Evolutionary conservation across 2,113 vertebrate genomes (phyloP).

Genomic region (Syngnathoides biaculeatus): DNA sequence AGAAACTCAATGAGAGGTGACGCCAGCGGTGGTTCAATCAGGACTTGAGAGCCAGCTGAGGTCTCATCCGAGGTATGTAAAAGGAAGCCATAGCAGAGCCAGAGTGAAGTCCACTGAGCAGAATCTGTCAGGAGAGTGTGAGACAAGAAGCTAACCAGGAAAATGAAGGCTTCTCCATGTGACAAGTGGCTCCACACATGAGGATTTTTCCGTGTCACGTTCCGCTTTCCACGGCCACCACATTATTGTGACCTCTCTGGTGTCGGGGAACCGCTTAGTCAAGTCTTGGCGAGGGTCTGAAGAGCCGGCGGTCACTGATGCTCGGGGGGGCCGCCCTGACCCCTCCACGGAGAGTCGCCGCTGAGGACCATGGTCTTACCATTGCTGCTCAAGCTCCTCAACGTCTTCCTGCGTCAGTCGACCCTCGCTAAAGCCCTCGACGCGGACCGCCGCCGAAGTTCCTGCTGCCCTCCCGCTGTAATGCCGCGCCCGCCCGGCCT

Average conservation of each 20-base stretch:
- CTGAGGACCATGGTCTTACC: slow-evolving; percentile 74
- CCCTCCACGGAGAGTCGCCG: slow-evolving; percentile 34
- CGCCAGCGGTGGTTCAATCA: slow-evolving; percentile 16
- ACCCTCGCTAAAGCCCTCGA: slow-evolving; percentile 26
- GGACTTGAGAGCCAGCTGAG: slow-evolving; percentile 26
- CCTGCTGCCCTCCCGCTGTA: slow-evolving; percentile 51
- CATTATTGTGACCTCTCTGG: slow-evolving; percentile 12
- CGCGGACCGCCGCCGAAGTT: slow-evolving; percentile 4
- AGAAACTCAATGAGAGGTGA: slow-evolving; percentile 52
- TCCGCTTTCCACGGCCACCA: slow-evolving; percentile 11
- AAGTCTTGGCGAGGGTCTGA: slow-evolving; percentile 10
- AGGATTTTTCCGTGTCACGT: slow-evolving; percentile 1
- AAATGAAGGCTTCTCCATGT: slow-evolving; percentile 16
- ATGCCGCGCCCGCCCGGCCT: slow-evolving; percentile 68
- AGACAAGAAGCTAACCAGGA: neutral
- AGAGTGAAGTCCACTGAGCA: neutral
- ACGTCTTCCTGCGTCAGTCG: slow-evolving; percentile 64
- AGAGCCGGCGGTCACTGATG: slow-evolving; percentile 3
- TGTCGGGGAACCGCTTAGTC: slow-evolving; percentile 4
- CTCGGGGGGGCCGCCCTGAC: slow-evolving; percentile 28
- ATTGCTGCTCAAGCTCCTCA: slow-evolving; percentile 68
- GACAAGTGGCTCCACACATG: slow-evolving; percentile 43
- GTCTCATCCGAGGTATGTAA: slow-evolving; percentile 23
- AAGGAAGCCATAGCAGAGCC: slow-evolving; percentile 7
- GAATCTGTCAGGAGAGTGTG: neutral